phyloP scores from a whole-genome alignment of 1,140 invertebrate genomes.

The Mya arenaria region DNA sequence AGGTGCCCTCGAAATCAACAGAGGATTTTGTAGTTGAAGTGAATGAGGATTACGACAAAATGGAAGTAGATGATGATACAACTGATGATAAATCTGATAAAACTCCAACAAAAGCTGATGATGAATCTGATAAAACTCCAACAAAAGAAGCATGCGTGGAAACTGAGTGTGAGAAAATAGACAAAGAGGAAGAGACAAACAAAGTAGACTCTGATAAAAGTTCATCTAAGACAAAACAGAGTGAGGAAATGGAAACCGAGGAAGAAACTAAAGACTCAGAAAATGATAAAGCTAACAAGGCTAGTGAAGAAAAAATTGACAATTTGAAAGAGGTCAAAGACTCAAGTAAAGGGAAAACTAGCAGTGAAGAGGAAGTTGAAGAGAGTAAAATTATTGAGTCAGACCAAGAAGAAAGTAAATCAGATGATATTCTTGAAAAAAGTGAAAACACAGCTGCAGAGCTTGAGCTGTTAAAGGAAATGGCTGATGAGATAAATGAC shows the following conservation, averaged over 20 bases:
- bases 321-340: slow-evolving; percentile 18
- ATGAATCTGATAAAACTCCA: slow-evolving; percentile 16
- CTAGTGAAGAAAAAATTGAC: background rate
- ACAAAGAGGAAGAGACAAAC: slow-evolving; percentile 3
- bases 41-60: slow-evolving; percentile 58
- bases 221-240: too few species aligned
- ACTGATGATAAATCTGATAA: slow-evolving; percentile 32
- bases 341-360: background rate
- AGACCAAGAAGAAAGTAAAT: background rate
- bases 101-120: background rate
- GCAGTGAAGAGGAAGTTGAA: slow-evolving; percentile 17
- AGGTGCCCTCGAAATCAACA: slow-evolving; percentile 42
- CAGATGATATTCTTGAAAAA: slow-evolving; percentile 33
- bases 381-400: background rate
- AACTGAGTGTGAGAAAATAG: slow-evolving; percentile 21
- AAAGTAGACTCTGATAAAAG: background rate
- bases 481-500: slow-evolving; percentile 77
- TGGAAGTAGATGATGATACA: slow-evolving; percentile 23
- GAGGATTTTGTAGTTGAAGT: slow-evolving; percentile 59
- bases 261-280: slow-evolving; percentile 17
- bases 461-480: slow-evolving; percentile 73
- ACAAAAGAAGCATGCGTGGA: background rate
- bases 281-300: background rate
- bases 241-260: background rate
- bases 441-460: slow-evolving; percentile 69